Percentiles rank a stretch among this genome's conserved stretches.
Conservation (phyloP, 2,113 vertebrate genomes). For the human (Homo sapiens) region DNA sequence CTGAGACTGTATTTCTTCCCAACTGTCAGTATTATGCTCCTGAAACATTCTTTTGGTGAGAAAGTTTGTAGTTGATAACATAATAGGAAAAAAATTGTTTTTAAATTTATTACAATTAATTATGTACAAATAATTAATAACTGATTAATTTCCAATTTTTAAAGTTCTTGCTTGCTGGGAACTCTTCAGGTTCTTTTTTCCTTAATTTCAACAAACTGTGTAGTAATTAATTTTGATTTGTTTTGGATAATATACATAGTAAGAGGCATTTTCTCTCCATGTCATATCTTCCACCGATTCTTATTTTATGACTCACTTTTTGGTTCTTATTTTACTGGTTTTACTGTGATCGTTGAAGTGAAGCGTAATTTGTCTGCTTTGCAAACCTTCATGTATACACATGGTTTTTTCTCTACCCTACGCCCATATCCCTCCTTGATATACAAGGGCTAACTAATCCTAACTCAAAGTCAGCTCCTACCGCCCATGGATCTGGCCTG, state of each 20-base stretch:
- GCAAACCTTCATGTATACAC: not conserved
- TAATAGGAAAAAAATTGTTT: not conserved
- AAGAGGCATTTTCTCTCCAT: not conserved
- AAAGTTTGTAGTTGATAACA: not conserved
- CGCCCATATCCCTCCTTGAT: not conserved
- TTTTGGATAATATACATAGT: not conserved
- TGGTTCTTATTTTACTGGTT: not conserved
- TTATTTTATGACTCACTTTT: constrained; percentile 18
- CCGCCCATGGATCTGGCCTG: not conserved
- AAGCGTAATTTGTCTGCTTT: not conserved
- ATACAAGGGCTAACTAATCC: not conserved
- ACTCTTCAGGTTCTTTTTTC: not conserved
- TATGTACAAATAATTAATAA: not conserved
- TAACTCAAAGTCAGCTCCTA: not conserved
- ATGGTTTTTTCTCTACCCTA: not conserved
- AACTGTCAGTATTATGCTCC: not conserved
- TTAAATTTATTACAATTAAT: not conserved
- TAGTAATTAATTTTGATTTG: not conserved
- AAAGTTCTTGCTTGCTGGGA: not conserved
- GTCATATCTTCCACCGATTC: not conserved
- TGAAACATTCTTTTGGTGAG: not conserved
- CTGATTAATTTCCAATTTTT: not conserved
- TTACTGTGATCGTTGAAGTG: not conserved
- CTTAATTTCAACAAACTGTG: not conserved
- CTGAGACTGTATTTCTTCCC: not conserved